Evolutionary conservation across 2,888 invertebrate species (phyloP), one percentile per base, ranked within the genome.

Genomic region (Acrocyrtus sp.): DNA sequence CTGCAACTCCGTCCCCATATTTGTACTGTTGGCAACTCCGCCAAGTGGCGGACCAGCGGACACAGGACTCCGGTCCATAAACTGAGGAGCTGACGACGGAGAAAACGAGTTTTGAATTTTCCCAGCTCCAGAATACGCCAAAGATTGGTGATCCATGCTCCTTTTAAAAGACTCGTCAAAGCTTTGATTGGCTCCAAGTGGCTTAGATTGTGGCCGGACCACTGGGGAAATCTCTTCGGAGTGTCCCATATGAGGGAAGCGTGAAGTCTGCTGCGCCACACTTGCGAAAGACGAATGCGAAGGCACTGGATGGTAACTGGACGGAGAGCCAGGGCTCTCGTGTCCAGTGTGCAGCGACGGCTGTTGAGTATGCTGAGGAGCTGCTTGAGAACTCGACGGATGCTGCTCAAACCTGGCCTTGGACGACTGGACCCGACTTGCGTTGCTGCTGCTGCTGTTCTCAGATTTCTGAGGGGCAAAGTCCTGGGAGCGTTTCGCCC

Each of bases 351-450:
- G n/a, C n/a, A n/a, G n/a, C n/a, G n/a, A n/a, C n/a, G n/a, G n/a
- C n/a, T n/a, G n/a, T n/a, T n/a, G n/a, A n/a, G n/a, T n/a, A n/a
- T n/a, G n/a, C n/a, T n/a, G n/a, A n/a, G n/a, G n/a, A n/a, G n/a
- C n/a, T n/a, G n/a, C n/a, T n/a, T n/a, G n/a, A n/a, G n/a, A n/a
- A n/a, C n/a, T 45, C 34, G 50, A 21, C 8, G 60, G 48, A n/a
- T 68, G 47, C 39, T 77, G 76, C 29, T 79, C 78, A 62, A 79
- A 78, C n/a, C 72, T 60, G 2, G 75, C 73, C 63, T 77, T 78
- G 10, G 76, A 72, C 56, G 65, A 54, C 53, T 72, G 51, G 27
- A 80, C 70, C 29, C 78, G 58, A 4, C 75, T 63, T 22, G 70
- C 60, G 57, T 68, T 68, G 4, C 62, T 43, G 60, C 62, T 65